A percentile compares a stretch with the other conserved stretches of the same genome.
phyloP scores from a whole-genome alignment of 2,888 invertebrate genomes.

The Rotaria macrura region DNA sequence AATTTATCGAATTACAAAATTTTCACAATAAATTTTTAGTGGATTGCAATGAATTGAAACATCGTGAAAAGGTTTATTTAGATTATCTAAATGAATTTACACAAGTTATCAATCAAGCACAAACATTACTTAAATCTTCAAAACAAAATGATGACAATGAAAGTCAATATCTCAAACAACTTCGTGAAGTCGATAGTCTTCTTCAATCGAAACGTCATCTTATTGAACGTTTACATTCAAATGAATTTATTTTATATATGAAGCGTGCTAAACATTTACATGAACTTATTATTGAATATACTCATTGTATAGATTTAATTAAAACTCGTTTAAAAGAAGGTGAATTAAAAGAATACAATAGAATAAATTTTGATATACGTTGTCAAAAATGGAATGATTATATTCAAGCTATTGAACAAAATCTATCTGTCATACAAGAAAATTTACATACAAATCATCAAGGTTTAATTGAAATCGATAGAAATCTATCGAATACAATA shows the following conservation, averaged over 20 bases:
- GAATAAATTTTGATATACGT: not conserved
- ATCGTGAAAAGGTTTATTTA: not conserved
- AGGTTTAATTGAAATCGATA: slow-evolving; percentile 16
- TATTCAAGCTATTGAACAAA: slow-evolving; percentile 11
- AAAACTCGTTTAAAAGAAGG: not conserved
- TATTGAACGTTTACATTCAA: not conserved
- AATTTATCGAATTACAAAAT: not conserved
- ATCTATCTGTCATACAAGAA: not conserved
- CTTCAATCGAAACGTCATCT: not conserved
- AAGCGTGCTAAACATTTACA: not conserved
- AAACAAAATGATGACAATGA: not conserved
- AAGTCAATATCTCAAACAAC: not conserved
- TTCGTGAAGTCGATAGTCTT: not conserved
- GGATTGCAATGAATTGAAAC: not conserved
- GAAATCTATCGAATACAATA: not conserved
- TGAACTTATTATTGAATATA: not conserved
- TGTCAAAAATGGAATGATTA: slow-evolving; percentile 11
- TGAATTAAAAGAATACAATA: not conserved
- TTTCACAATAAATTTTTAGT: not conserved
- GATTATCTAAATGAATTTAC: not conserved
- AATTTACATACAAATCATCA: slow-evolving; percentile 7
- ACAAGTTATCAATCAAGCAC: not conserved
- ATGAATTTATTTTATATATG: not conserved
- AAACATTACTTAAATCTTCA: not conserved
- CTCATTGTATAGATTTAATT: not conserved